Base-by-base conservation (phyloP, 1,140 invertebrate genomes). In the Drosophila lacteicornis region DNA sequence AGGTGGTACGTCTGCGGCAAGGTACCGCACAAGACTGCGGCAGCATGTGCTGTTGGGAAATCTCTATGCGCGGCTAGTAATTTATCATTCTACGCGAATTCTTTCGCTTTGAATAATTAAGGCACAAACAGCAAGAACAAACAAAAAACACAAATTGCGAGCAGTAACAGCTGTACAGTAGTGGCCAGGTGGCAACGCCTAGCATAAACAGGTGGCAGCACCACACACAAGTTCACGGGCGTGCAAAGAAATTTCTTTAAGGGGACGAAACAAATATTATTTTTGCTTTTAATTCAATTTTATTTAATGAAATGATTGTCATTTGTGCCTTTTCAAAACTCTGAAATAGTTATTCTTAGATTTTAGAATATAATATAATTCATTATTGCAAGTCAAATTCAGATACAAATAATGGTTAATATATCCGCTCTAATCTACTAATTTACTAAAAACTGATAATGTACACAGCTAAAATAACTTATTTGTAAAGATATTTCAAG, bases 121-220 rank as follows among this genome's bases (percentile, higher is more conserved):
- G 30, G 12, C 46, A 30, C 27, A 43, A 30, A 7, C 53, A 40
- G 19, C 0, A 22, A 22, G 33, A 50, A 43, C 11, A 43, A 60
- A 15, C 51, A 11, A 11, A 11, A 43, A 45, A 25, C 25, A 25
- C 25, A 70, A 38, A 56, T 40, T 46, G 30, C 8, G 19, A 40
- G 33, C 17, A 55, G 33, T 9, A 63, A 63, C 73, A 75, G 68
- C 73, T 75, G 71, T 42, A 17, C 4, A 1, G 4, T 7, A 38
- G 12, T 1, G 4, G 5, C 11, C 46, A 49, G 57, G 68, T 75
- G 73, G 73, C 73, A 75, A 73, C 73, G 22, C 68, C 58, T 13
- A 12, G 1, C 22, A 13, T 1, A 17, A 53, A 11, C 50, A 53
- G 67, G 36, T 62, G 68, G 57, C 69, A 75, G 27, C 58, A 1